Evolutionary conservation across 2,113 vertebrate genomes (phyloP).

Genomic region (Psilopsiagon aymara): DNA sequence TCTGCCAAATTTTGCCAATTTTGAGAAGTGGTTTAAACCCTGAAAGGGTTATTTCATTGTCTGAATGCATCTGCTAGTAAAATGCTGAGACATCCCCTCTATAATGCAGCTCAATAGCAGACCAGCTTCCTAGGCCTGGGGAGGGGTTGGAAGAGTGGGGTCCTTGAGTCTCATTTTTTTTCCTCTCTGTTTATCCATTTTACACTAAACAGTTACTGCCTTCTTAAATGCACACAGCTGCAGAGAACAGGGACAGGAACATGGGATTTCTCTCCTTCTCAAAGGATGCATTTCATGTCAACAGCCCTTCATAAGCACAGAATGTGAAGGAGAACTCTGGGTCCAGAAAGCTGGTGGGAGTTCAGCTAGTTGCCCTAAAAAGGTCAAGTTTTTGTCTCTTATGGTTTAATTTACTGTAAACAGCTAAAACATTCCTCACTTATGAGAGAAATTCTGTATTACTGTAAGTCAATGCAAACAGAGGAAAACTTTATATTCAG

Average conservation of each 20-base stretch:
- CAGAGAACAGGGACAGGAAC: not conserved
- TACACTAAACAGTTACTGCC: not conserved
- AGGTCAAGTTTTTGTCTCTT: not conserved
- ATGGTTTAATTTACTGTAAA: constrained; percentile 33
- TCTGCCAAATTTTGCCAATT: not conserved
- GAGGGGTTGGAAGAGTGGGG: not conserved
- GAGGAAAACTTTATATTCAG: constrained; percentile 55
- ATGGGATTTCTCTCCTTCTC: not conserved
- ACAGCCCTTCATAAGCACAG: not conserved
- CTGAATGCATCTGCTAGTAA: not conserved
- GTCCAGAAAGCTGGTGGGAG: not conserved
- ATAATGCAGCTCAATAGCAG: not conserved
- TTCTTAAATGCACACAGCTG: not conserved
- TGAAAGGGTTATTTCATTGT: not conserved
- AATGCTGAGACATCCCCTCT: not conserved
- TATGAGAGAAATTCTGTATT: not conserved
- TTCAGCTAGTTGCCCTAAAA: not conserved
- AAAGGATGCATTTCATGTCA: not conserved
- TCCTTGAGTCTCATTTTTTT: not conserved
- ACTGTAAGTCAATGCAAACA: constrained; percentile 18
- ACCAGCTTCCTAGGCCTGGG: not conserved
- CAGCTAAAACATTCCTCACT: not conserved
- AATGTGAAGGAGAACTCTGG: not conserved
- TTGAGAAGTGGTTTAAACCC: not conserved
- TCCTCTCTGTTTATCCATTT: not conserved